A percentile compares a stretch with the other conserved stretches of the same genome.
Conservation (phyloP, 2,113 vertebrate species). For the Hyla sarda region DNA sequence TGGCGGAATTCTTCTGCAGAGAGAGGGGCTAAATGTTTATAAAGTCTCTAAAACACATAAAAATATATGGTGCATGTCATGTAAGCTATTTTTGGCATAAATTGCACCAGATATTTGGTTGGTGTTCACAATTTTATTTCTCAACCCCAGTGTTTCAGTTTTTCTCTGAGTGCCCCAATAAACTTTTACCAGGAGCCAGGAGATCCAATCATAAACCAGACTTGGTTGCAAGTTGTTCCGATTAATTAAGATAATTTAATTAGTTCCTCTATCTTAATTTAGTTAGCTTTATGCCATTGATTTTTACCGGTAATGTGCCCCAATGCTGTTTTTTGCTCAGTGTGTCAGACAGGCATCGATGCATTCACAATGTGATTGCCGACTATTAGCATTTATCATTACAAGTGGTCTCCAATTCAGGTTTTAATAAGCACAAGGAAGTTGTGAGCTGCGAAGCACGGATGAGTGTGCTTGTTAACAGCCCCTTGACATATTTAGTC, state of each 20-base stretch:
- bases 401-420: background rate
- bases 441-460: background rate
- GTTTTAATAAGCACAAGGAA: conserved; percentile 15
- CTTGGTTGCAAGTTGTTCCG: background rate
- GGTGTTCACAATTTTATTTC: too few relatives aligned
- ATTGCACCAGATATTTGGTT: too few relatives aligned
- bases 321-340: background rate
- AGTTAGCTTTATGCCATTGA: background rate
- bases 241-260: background rate
- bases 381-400: conserved; percentile 21
- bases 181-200: too few relatives aligned
- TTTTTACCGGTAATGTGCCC: background rate
- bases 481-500: conserved; percentile 15
- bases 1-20: too few relatives aligned
- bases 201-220: background rate
- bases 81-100: too few relatives aligned
- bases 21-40: too few relatives aligned
- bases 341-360: too few relatives aligned
- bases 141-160: too few relatives aligned
- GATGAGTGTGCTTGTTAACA: conserved; percentile 15
- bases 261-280: background rate
- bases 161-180: too few relatives aligned
- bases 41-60: too few relatives aligned
- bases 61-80: too few relatives aligned
- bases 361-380: background rate